Evolutionary conservation across 2,113 vertebrate genomes (phyloP).

Genomic region (Petrocephalus microphthalmus): DNA sequence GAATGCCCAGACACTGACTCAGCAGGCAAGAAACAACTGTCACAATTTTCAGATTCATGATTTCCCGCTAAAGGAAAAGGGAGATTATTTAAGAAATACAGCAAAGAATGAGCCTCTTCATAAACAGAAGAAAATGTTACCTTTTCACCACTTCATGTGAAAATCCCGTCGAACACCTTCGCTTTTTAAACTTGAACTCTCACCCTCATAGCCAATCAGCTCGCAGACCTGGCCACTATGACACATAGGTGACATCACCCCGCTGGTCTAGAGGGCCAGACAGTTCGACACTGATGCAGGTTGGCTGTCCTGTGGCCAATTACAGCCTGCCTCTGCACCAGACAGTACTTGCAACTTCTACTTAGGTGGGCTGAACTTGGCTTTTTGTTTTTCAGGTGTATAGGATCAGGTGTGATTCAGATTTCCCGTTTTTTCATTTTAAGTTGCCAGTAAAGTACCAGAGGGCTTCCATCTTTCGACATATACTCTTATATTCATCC

Average conservation of each 20-base stretch:
- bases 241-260: constrained; percentile 45
- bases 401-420: not conserved
- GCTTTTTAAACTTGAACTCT: constrained; percentile 43
- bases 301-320: constrained; percentile 44
- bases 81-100: not conserved
- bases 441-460: not conserved
- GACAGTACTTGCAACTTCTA: constrained; percentile 21
- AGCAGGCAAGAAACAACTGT: constrained; percentile 46
- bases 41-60: constrained; percentile 45
- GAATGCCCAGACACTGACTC: constrained; percentile 44
- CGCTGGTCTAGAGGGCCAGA: constrained; percentile 35
- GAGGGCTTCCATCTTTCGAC: not conserved
- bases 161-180: constrained; percentile 13
- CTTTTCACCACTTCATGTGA: not conserved
- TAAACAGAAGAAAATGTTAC: not conserved
- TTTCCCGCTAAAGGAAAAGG: constrained; percentile 20
- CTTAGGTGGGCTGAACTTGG: not conserved
- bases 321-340: constrained; percentile 41
- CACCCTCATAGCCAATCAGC: not conserved
- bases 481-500: not conserved
- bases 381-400: not conserved
- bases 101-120: not conserved
- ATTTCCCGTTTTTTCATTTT: not conserved
- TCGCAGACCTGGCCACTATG: constrained; percentile 44
- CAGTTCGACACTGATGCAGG: constrained; percentile 35